Base-by-base conservation (phyloP, 2,888 invertebrate species). In the Andrena praecox region DNA sequence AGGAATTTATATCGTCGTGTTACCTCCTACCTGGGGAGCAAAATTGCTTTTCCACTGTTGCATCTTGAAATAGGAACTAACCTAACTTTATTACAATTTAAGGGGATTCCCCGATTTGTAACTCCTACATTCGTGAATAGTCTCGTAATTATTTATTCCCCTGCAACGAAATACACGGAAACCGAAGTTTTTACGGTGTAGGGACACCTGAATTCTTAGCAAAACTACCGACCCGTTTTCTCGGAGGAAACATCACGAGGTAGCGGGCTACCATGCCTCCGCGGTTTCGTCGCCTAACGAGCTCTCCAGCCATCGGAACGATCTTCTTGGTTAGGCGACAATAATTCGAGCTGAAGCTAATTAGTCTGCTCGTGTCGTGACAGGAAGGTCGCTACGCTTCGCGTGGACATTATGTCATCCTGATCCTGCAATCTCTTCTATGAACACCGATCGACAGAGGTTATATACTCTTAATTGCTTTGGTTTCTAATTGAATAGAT, bases 321-420 rank as follows among this genome's bases (percentile, higher is more conserved):
- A 76, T 81, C 83, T 74, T 62, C 54, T 74, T 70, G 59, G 52
- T 62, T 31, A 67, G 82, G 52, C 67, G 82, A 86, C 80, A 85
- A 80, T 89, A 79, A 86, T 88, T 85, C 73, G 56, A 69, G 72
- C 70, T 50, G 33, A 60, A 31, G 63, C 70, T 84, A 89, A 89
- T 89, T 89, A 89, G 70, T 62, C 16, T 54, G 67, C 76, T 73
- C 63, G 60, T 29, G 63, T 69, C 54, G 64, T 52, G 29, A 75
- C 69, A 80, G 82, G 70, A 88, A 85, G 87, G 60, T 82, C 82
- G 73, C 73, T 75, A 72, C 68, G 66, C 78, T 69, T 72, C 78
- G 72, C 50, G 24, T 7, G 29, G 27, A 60, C 56, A 35, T 86
- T 80, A 72, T 78, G 78, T 88, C 81, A 76, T 16, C 10, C n/a